These are phyloP conservation scores for Parascotia fuliginaria DNA, from an alignment of 2,888 invertebrate species.

Conservation along the genomic window DNA sequence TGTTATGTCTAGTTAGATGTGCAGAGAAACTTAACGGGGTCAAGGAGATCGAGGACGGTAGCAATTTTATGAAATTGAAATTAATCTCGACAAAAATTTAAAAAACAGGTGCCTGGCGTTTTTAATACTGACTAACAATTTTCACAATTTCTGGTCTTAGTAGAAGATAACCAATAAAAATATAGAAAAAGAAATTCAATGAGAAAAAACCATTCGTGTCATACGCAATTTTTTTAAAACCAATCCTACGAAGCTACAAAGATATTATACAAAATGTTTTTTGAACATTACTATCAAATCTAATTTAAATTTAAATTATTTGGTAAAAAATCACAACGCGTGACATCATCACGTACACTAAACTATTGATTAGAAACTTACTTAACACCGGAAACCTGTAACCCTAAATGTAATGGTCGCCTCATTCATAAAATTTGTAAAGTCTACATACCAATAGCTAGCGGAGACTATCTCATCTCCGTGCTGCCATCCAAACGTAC, in stretches of 20 bases:
- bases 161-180: too few species aligned
- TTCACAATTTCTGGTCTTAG: too few species aligned
- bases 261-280: too few species aligned
- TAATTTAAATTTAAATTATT: neutral
- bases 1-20: slow-evolving; percentile 8
- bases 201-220: too few species aligned
- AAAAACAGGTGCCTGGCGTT: too few species aligned
- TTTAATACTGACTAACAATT: too few species aligned
- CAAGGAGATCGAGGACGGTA: slow-evolving; percentile 9
- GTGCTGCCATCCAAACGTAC: slow-evolving; percentile 57
- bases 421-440: slow-evolving; percentile 27
- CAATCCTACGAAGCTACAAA: too few species aligned
- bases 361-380: slow-evolving; percentile 63
- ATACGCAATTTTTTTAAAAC: too few species aligned
- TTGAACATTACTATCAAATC: neutral
- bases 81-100: neutral
- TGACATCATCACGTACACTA: slow-evolving; percentile 65
- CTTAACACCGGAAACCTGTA: slow-evolving; percentile 51
- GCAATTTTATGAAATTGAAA: slow-evolving; percentile 4
- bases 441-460: slow-evolving; percentile 60
- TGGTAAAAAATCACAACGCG: slow-evolving; percentile 40
- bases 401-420: slow-evolving; percentile 28
- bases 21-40: slow-evolving; percentile 22
- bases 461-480: slow-evolving; percentile 75
- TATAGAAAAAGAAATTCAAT: too few species aligned